Conservation (phyloP, 2,797 vertebrate species). For the Natrix natrix region DNA sequence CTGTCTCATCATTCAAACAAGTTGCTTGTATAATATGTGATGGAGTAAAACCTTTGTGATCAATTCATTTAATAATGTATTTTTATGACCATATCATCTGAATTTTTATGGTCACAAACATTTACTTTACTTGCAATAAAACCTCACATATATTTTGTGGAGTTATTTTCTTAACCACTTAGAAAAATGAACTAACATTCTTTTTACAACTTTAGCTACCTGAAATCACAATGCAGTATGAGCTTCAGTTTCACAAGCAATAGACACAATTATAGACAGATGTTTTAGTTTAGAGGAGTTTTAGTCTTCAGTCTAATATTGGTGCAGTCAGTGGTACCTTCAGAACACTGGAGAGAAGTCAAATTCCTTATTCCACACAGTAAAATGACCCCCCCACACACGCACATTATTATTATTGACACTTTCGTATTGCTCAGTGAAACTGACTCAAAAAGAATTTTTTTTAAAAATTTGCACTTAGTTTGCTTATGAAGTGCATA, state of each 20-base stretch:
- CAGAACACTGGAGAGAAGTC: neutral
- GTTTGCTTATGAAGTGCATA: neutral
- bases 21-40: neutral
- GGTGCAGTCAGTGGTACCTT: neutral
- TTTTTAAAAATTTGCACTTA: neutral
- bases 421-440: neutral
- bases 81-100: neutral
- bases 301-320: neutral
- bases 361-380: neutral
- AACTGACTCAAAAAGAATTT: neutral
- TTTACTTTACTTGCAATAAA: neutral
- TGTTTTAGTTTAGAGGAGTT: neutral
- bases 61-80: neutral
- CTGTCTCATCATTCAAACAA: neutral
- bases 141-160: neutral
- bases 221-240: conserved; percentile 1
- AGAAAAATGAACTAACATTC: conserved; percentile 2
- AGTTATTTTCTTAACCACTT: neutral
- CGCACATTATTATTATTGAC: neutral
- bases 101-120: neutral
- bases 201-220: neutral
- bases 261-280: neutral
- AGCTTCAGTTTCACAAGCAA: neutral
- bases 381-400: accelerated
- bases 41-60: neutral